phyloP scores from a whole-genome alignment of 1,140 invertebrate species.

The Zaprionus africanus region DNA sequence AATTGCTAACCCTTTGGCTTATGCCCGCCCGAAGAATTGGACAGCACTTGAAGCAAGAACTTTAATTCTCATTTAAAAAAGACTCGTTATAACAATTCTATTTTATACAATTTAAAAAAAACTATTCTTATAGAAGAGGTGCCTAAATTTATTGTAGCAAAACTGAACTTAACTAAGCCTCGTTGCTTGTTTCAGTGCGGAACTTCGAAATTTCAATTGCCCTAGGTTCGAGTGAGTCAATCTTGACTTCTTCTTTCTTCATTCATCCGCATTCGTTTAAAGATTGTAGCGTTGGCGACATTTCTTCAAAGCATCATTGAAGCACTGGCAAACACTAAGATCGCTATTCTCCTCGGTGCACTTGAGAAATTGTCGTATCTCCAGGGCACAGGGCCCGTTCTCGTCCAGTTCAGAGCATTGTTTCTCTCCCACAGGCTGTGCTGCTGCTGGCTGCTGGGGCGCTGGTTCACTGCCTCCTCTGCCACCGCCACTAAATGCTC shows the following conservation, averaged over 20 bases:
- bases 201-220: slow-evolving; percentile 1
- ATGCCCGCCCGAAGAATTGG: not conserved
- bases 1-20: slow-evolving; percentile 46
- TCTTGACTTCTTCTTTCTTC: too few relatives aligned
- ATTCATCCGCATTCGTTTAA: slow-evolving; percentile 14
- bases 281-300: slow-evolving; percentile 87
- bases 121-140: too few relatives aligned
- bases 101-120: too few relatives aligned
- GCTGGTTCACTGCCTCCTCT: slow-evolving; percentile 66
- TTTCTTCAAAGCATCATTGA: slow-evolving; percentile 95
- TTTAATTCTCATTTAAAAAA: not conserved
- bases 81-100: too few relatives aligned
- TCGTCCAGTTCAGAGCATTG: slow-evolving; percentile 85
- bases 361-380: slow-evolving; percentile 93
- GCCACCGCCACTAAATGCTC: slow-evolving; percentile 89
- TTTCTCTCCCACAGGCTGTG: slow-evolving; percentile 64
- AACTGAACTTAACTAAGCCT: too few relatives aligned
- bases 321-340: slow-evolving; percentile 93
- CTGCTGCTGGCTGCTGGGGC: slow-evolving; percentile 39
- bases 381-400: slow-evolving; percentile 91
- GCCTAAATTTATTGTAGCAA: too few relatives aligned
- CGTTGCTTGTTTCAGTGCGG: not conserved
- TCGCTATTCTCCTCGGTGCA: slow-evolving; percentile 93
- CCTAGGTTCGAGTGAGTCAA: not conserved
- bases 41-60: not conserved